Conservation (phyloP, 1,140 invertebrate species). For the Drosophila insularis region DNA sequence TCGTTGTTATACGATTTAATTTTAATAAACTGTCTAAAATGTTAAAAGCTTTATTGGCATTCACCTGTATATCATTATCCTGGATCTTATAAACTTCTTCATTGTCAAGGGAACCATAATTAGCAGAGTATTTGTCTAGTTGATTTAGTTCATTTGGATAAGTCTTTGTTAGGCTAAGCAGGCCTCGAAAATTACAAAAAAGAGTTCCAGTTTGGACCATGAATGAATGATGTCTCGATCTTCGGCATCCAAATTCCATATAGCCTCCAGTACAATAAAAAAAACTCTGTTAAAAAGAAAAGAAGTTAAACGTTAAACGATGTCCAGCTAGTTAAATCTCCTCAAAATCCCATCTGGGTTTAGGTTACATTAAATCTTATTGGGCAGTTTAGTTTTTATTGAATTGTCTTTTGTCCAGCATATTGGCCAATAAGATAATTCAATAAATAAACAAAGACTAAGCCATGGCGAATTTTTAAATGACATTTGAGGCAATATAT, state of each 20-base stretch:
- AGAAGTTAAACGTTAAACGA: neutral
- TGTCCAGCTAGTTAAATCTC: neutral
- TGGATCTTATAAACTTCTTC: constrained; percentile 19
- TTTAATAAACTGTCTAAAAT: no score
- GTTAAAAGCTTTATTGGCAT: neutral
- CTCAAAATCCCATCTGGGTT: neutral
- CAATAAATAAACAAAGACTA: neutral
- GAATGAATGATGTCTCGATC: no score
- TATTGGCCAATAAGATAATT: neutral
- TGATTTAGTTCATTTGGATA: constrained; percentile 29
- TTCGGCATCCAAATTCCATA: no score
- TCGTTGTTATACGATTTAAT: no score
- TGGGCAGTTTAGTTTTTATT: neutral
- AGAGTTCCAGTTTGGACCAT: no score
- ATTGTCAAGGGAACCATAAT: constrained; percentile 57
- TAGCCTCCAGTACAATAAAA: no score
- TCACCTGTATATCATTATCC: constrained; percentile 7
- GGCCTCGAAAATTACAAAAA: no score
- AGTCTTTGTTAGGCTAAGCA: no score
- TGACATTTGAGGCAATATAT: neutral
- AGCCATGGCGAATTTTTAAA: neutral
- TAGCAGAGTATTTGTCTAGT: constrained; percentile 14
- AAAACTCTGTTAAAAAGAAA: no score
- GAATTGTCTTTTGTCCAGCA: neutral
- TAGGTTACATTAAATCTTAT: neutral